Conservation (phyloP, 2,888 invertebrate species). For the Pollenia amentaria region DNA sequence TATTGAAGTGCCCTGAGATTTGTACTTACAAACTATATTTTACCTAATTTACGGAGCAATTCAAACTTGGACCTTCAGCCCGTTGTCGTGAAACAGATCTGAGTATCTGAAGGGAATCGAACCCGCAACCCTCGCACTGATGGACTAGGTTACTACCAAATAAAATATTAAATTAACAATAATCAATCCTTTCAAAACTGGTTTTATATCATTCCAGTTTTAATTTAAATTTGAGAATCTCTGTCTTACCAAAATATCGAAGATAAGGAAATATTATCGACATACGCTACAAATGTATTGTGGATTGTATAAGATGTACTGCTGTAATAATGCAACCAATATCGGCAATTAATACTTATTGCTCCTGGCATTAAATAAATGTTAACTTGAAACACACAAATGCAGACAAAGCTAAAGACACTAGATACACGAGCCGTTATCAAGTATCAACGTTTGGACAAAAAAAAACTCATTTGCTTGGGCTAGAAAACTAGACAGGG, state of each 20-base stretch:
- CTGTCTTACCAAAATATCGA: not conserved
- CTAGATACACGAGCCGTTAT: not conserved
- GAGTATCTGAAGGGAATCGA: too few species aligned
- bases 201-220: too few species aligned
- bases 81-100: too few species aligned
- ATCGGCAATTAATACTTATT: conserved; percentile 48
- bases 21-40: too few species aligned
- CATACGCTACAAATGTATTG: conserved; percentile 1
- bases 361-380: conserved; percentile 26
- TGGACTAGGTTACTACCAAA: too few species aligned
- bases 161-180: too few species aligned
- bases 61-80: too few species aligned
- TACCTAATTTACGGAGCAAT: too few species aligned
- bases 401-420: not conserved
- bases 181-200: too few species aligned
- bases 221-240: not conserved
- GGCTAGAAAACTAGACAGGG: not conserved
- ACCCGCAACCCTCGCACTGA: too few species aligned
- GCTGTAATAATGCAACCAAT: conserved; percentile 25
- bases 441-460: not conserved
- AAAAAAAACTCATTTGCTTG: conserved; percentile 6
- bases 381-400: conserved; percentile 24
- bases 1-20: too few species aligned
- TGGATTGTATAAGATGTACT: conserved; percentile 1
- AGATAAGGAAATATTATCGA: conserved; percentile 26